Conservation (phyloP, 2,113 vertebrate species). For the Cathartes aura region DNA sequence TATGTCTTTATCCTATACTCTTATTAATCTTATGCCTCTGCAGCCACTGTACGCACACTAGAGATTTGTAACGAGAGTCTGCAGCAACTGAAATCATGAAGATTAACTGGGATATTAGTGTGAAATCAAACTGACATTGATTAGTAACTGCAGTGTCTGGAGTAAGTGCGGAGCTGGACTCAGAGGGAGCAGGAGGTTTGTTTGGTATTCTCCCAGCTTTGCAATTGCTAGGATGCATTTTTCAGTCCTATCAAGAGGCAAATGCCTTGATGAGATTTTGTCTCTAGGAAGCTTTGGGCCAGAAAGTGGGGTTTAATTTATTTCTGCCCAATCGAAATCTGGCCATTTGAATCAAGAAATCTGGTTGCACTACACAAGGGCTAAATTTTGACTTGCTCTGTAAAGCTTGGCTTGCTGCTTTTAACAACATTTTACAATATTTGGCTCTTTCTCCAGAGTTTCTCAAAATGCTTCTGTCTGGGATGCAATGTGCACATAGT, state of each 20-base stretch:
- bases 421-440: background rate
- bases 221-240: background rate
- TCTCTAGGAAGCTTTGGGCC: background rate
- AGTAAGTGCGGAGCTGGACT: background rate
- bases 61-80: background rate
- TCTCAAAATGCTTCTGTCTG: background rate
- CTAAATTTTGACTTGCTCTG: background rate
- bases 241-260: background rate
- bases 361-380: background rate
- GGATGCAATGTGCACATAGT: accelerated
- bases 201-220: background rate
- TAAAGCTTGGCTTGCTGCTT: background rate
- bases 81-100: background rate
- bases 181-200: background rate
- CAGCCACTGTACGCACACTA: background rate
- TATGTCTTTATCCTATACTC: background rate
- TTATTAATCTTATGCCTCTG: background rate
- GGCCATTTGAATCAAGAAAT: background rate
- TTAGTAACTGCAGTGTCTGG: background rate
- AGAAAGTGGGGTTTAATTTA: background rate
- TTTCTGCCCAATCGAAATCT: background rate
- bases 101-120: background rate
- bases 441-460: background rate
- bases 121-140: background rate
- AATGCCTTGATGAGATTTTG: background rate